Evolutionary conservation across 2,113 vertebrate genomes (phyloP).

Genomic region (Lasiurus cinereus): DNA sequence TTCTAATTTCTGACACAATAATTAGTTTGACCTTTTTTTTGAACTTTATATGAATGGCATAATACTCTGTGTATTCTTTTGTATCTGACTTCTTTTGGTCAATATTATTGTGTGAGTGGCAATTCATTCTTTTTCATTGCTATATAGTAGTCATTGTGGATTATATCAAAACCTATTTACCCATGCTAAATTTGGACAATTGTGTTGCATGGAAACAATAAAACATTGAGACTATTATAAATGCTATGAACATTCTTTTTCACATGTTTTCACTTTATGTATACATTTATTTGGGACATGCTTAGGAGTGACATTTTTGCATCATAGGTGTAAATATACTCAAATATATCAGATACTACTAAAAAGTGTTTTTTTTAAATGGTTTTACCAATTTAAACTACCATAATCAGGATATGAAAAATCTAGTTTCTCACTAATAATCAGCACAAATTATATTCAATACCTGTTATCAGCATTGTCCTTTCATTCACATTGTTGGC

Average conservation of each 20-base stretch:
- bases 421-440: background rate
- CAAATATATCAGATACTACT: background rate
- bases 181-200: background rate
- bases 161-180: background rate
- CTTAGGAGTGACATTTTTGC: background rate
- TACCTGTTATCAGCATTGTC: background rate
- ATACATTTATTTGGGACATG: background rate
- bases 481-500: background rate
- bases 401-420: background rate
- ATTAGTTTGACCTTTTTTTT: background rate
- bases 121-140: background rate
- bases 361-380: slow-evolving; percentile 32
- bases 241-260: background rate
- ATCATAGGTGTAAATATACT: background rate
- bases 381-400: background rate
- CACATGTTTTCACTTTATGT: background rate
- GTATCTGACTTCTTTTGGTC: background rate
- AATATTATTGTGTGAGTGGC: background rate
- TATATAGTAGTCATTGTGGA: background rate
- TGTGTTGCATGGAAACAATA: background rate
- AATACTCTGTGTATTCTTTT: background rate
- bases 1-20: background rate
- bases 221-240: background rate
- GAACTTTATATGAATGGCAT: background rate
- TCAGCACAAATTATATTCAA: background rate